Percentiles rank a stretch among this genome's conserved stretches.
These are phyloP conservation scores for Perizoma flavofasciatum DNA, from an alignment of 2,888 invertebrate genomes.

Conservation along the genomic window DNA sequence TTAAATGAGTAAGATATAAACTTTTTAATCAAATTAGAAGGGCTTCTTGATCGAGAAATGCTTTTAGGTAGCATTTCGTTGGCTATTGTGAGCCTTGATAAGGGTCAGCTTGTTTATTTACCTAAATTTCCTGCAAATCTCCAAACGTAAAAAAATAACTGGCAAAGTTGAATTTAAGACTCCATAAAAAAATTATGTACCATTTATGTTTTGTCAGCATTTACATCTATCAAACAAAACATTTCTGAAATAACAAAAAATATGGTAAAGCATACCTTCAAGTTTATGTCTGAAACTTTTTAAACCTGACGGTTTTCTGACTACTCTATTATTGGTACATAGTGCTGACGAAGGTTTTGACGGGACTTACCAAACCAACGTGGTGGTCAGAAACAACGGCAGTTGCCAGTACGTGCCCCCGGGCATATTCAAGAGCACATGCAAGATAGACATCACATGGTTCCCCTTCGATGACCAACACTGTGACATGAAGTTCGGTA, in stretches of 20 bases:
- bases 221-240: no score
- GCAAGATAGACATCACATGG: conserved; percentile 99
- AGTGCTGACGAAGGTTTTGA: conserved; percentile 99
- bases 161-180: not conserved
- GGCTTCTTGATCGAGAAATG: conserved; percentile 46
- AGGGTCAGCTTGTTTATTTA: conserved; percentile 57
- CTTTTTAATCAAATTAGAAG: conserved; percentile 47
- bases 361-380: conserved; percentile 99
- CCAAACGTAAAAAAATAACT: conserved; percentile 19
- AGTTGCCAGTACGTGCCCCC: conserved; percentile 99
- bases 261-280: no score
- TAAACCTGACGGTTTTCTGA: conserved; percentile 38
- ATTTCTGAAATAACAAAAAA: no score
- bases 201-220: no score
- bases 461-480: conserved; percentile 99
- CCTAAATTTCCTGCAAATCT: conserved; percentile 39
- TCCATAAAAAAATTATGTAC: no score
- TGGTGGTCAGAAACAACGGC: conserved; percentile 99
- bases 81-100: conserved; percentile 55
- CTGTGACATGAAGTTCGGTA: conserved; percentile 99
- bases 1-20: conserved; percentile 36
- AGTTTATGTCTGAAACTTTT: not conserved
- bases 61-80: conserved; percentile 49
- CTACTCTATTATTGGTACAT: conserved; percentile 65
- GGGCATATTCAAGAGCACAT: conserved; percentile 99